These are phyloP conservation scores for Tupiocoris notatus DNA, from an alignment of 2,888 invertebrate genomes.

Conservation along the genomic window DNA sequence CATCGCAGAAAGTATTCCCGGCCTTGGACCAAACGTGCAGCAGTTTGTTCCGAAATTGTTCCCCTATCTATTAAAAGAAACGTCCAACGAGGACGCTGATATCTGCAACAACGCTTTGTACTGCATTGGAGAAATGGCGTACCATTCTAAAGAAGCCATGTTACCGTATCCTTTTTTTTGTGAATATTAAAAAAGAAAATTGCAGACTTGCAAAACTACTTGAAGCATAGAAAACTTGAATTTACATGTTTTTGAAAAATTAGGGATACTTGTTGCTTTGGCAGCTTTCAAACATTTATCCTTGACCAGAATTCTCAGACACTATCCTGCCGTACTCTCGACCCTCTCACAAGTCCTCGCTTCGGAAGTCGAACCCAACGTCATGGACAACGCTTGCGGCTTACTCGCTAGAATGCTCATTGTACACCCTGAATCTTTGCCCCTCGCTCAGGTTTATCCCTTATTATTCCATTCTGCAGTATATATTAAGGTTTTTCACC, in stretches of 20 bases:
- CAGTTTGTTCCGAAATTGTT: slow-evolving; percentile 63
- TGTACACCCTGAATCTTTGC: slow-evolving; percentile 63
- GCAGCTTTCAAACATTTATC: no score
- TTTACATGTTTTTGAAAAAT: no score
- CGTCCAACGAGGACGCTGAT: slow-evolving; percentile 65
- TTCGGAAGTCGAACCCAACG: slow-evolving; percentile 64
- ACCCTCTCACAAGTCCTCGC: slow-evolving; percentile 65
- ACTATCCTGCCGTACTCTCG: slow-evolving; percentile 66
- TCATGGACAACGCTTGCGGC: slow-evolving; percentile 75
- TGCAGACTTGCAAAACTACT: no score
- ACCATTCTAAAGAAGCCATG: slow-evolving; percentile 64
- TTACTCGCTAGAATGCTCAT: slow-evolving; percentile 72
- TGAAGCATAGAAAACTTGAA: no score
- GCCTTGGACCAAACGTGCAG: slow-evolving; percentile 57
- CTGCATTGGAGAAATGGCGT: slow-evolving; percentile 71
- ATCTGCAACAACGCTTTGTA: slow-evolving; percentile 75
- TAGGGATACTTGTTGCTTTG: no score
- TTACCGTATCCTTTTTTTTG: slow-evolving; percentile 59
- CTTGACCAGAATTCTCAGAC: slow-evolving; percentile 55
- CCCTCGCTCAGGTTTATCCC: slow-evolving; percentile 64
- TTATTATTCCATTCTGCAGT: no score
- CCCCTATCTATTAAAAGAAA: slow-evolving; percentile 63
- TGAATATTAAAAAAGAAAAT: no score
- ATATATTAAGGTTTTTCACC: no score
- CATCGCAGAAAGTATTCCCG: slow-evolving; percentile 69